Evolutionary conservation across 1,140 invertebrate species (phyloP).

Genomic region (Tribolium castaneum): DNA sequence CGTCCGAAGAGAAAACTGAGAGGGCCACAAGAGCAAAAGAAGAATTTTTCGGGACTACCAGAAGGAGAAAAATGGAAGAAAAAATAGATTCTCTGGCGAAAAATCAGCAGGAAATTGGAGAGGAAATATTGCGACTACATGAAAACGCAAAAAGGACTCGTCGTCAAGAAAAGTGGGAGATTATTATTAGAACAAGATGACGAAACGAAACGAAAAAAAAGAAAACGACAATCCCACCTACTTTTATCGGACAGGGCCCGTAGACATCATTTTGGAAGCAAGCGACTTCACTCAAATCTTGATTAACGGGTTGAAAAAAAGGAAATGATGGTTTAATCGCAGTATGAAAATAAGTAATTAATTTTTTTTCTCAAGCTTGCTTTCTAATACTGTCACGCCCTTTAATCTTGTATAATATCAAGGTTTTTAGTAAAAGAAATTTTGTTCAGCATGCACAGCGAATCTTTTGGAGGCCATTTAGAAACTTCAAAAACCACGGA

Average conservation of each 20-base stretch:
- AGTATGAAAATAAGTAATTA: too few relatives aligned
- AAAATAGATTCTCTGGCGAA: background rate
- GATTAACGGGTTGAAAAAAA: too few relatives aligned
- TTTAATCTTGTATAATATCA: too few relatives aligned
- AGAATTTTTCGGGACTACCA: background rate
- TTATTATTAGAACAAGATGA: background rate
- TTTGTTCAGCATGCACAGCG: slow-evolving; percentile 25
- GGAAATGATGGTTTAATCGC: too few relatives aligned
- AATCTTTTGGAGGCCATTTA: slow-evolving; percentile 45
- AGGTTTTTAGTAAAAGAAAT: slow-evolving; percentile 40
- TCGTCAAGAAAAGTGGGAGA: background rate
- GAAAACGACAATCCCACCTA: too few relatives aligned
- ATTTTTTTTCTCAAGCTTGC: too few relatives aligned
- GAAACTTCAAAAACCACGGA: slow-evolving; percentile 43
- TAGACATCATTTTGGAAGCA: too few relatives aligned
- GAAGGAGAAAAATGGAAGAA: background rate
- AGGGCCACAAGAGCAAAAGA: background rate
- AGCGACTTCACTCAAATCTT: too few relatives aligned
- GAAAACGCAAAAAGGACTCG: background rate
- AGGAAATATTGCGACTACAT: background rate
- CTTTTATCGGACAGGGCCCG: too few relatives aligned
- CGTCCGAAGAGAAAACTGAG: background rate
- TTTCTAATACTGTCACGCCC: too few relatives aligned
- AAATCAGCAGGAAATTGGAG: background rate
- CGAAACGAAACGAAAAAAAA: too few relatives aligned